A percentile compares a stretch with the other conserved stretches of the same genome.
Conservation (phyloP, 2,797 vertebrate species). For the Geotrypetes seraphini region DNA sequence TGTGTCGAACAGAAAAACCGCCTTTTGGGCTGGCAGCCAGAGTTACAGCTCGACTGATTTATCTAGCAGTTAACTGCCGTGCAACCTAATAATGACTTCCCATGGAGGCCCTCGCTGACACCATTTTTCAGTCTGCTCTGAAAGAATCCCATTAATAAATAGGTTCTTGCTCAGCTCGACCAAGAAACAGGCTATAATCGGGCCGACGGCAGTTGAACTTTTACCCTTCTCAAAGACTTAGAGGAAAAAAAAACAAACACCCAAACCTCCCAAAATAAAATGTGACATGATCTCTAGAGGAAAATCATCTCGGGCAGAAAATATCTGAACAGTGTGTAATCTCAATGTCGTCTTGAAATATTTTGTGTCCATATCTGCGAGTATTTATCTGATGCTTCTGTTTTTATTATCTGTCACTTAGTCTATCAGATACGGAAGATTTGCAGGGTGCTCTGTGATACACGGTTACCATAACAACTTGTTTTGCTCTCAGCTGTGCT, state of each 20-base stretch:
- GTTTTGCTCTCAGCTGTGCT: constrained; percentile 15
- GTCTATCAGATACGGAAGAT: constrained; percentile 27
- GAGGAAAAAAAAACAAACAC: neutral
- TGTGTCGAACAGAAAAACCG: accelerated
- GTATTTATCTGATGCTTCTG: constrained; percentile 11
- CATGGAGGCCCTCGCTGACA: constrained; percentile 16
- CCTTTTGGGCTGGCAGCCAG: neutral
- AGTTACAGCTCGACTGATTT: constrained; percentile 14
- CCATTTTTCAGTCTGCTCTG: constrained; percentile 17
- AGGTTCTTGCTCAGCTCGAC: constrained; percentile 14
- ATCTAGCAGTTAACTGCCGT: constrained; percentile 11
- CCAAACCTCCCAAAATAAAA: too few species aligned
- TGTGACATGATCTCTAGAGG: constrained; percentile 4
- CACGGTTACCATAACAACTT: constrained; percentile 40
- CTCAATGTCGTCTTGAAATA: constrained; percentile 3
- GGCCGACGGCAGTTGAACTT: neutral
- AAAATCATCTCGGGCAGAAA: too few species aligned
- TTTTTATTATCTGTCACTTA: constrained; percentile 29
- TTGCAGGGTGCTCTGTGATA: constrained; percentile 21
- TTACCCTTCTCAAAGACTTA: neutral
- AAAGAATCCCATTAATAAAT: constrained; percentile 17
- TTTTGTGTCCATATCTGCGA: constrained; percentile 3
- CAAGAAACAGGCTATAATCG: constrained; percentile 7
- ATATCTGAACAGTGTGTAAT: constrained; percentile 6
- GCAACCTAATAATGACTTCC: constrained; percentile 1